Base-by-base conservation (phyloP, 2,888 invertebrate species). In the Drosophila subsilvestris region DNA sequence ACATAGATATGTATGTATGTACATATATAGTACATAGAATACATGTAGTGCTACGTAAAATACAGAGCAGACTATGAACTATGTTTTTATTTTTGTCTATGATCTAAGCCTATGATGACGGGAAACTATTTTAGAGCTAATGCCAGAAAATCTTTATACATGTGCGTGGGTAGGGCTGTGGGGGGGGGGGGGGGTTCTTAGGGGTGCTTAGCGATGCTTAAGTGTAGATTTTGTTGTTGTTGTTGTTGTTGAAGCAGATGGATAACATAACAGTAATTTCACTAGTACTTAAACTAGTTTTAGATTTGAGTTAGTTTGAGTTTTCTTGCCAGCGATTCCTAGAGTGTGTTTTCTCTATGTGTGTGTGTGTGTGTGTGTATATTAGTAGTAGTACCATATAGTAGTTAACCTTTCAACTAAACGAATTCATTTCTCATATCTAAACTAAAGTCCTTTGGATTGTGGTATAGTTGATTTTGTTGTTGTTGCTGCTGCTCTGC, bases 381-480 rank as follows among this genome's bases (percentile, higher is more conserved):
- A 43, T 22, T 42, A 27, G 43, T 44, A 27, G 44, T 44, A 27
- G 45, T 63, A 70, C 60, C 68, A 55, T 61, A 49, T 79, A 81
- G 68, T 82, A 76, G 81, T 83, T 71, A 86, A 78, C 60, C 86
- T 65, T 62, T 70, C 47, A 58, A 71, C 51, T 75, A 71, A 71
- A 58, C 57, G 54, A 62, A 49, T 74, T 71, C 58, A 55, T 68
- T 68, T 67, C 27, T 42, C 44, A 32, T 59, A 84, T 71, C 80
- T 86, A 83, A 86, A 88, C 88, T 90, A 86, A 90, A 89, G 90
- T 90, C 90, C 90, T 90, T 90, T 90, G 90, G 90, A 90, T 90
- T 90, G 85, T 86, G 87, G 82, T 81, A 76, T 86, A 80, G 80
- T 85, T 88, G 75, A 72, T 66, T 75, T 74, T 61, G 56, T 53